Base-by-base conservation (phyloP, 2,888 invertebrate species). In the Germaria angustata region DNA sequence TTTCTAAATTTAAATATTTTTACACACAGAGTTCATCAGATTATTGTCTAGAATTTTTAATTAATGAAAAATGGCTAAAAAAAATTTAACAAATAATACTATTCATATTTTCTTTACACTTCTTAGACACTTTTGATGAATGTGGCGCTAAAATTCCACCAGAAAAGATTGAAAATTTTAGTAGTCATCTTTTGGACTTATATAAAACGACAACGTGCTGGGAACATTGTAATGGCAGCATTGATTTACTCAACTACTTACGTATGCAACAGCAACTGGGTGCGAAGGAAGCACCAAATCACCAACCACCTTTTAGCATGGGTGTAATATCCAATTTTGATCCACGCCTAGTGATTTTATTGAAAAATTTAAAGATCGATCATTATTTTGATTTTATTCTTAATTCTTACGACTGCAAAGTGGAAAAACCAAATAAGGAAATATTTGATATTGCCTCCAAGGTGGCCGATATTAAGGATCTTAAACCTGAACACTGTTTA, bases 241-340 rank as follows among this genome's bases (percentile, higher is more conserved):
- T 93, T 9, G 93, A 93, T 73, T 90, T 96, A n/a, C 91, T 97
- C 1, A 91, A 93, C 24, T 92, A 93, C 80, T 90, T 97, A 4
- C 88, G 88, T 68, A 83, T 87, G 80, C 88, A 88, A 78, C 88
- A 88, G 44, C 87, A 88, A 63, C 51, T 86, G 39, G 86, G 84
- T 6, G 80, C 83, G n/a, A 80, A 63, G 8, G 71, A 78, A 11
- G 41, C 36, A n/a, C 46, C 76, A 11, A 86, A 84, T 63, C 84
- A 85, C 49, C 86, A 66, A 15, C 69, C 84, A 7, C 87, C 87
- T 5, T 87, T 88, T 59, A 85, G 86, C 9, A 85, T 97, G 51
- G 98, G 97, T 2, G 93, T 97, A 0, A 94, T 98, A 85, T 97
- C 98, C 6, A 98, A 98, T 91, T 97, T 95, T 91, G 98, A 98